These are phyloP conservation scores for Polypedilum pembai DNA, from an alignment of 1,140 invertebrate species.

Conservation along the genomic window DNA sequence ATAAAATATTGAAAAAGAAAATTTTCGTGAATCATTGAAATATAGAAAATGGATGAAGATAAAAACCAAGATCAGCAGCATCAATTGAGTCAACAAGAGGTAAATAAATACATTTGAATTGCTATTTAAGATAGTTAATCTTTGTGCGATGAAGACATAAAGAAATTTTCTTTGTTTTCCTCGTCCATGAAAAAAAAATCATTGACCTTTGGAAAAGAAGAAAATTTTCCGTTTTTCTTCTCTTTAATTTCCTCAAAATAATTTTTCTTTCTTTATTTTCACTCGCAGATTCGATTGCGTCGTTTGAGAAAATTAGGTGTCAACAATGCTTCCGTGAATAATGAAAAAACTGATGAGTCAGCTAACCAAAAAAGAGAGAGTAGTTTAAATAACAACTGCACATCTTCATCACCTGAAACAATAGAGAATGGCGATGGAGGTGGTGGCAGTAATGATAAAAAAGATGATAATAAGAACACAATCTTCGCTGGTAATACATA, in stretches of 20 bases:
- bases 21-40: not conserved
- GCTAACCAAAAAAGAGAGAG: conserved; percentile 8
- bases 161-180: conserved; percentile 23
- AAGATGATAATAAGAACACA: conserved; percentile 3
- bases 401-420: not conserved
- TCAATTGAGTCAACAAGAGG: conserved; percentile 18
- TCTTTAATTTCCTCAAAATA: not conserved
- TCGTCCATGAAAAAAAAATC: not conserved
- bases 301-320: conserved; percentile 21
- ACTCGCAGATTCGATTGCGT: conserved; percentile 10
- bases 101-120: too few relatives aligned
- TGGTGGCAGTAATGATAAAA: not conserved
- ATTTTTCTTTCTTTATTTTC: not conserved
- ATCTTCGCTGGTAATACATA: not conserved
- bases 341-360: conserved; percentile 27
- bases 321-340: not conserved
- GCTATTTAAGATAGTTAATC: too few relatives aligned
- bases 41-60: not conserved
- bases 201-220: not conserved
- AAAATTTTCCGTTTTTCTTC: conserved; percentile 9
- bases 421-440: not conserved
- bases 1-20: not conserved
- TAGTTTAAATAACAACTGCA: not conserved
- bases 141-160: not conserved
- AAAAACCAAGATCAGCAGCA: not conserved